Base-by-base conservation (phyloP, 2,797 vertebrate genomes). In the Anguilla obscura region DNA sequence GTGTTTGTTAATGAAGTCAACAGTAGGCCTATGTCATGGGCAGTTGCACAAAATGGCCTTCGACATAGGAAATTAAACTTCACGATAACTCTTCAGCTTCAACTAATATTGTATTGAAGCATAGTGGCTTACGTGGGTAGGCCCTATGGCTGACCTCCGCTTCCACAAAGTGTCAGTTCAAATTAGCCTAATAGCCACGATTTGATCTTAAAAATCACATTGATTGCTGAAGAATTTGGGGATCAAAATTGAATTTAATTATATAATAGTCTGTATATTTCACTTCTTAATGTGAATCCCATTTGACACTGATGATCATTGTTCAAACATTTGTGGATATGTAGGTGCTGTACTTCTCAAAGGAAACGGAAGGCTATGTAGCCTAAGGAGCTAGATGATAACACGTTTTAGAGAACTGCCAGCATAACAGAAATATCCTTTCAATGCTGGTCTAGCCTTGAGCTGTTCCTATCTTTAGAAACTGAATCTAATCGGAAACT, bases 81-180 rank as follows among this genome's bases (percentile, higher is more conserved):
- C 21, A 52, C 40, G 9, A 84, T 54, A 52, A 27, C 50, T 3
- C 82, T 52, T 84, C 2, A 52, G 21, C 24, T 14, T 5, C 82
- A 84, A 54, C 82, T 14, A 50, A 52, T 24, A 52, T 84, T 50
- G 18, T 52, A 52, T 52, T 52, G 45, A 24, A 50, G 82, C 9
- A n/a, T 7, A 30, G 24, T 10, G 48, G 12, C 79, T 82, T 82
- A 27, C 24, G 16, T 54, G 24, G 24, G 82, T 30, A 45, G 40
- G 3, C 40, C 40, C 40, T 45, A 84, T 50, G 45, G 0, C 24
- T 84, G 48, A 84, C 82, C 82, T 84, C 82, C 30, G 82, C 24
- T 84, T 54, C 82, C 82, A 52, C 24, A 84, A 84, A 54, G 82
- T 84, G 82, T 54, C 45, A 54, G 24, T 84, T 84, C 82, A 84